Percentiles rank a stretch among this genome's conserved stretches.
Evolutionary conservation across 2,797 vertebrate species (phyloP).

Genomic region (Syngnathus rostellatus): DNA sequence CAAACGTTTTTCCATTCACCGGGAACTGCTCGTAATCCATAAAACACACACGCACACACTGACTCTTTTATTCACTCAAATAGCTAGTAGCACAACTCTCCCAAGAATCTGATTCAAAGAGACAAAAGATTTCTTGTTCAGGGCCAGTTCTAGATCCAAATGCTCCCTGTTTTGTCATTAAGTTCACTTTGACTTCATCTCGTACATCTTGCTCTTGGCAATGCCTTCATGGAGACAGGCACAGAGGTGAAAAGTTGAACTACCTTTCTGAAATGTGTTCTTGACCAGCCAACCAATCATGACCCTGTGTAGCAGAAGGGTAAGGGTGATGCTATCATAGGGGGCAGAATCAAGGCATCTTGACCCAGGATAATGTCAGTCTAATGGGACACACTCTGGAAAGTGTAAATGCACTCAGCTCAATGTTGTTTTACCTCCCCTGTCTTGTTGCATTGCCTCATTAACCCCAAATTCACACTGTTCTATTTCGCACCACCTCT

Average conservation of each 20-base stretch:
- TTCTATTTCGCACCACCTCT: conserved; percentile 20
- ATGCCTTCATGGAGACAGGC: conserved; percentile 24
- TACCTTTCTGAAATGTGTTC: conserved; percentile 38
- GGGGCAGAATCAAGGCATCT: conserved; percentile 25
- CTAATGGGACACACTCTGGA: conserved; percentile 41
- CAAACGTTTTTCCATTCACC: neutral
- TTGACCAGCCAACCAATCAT: conserved; percentile 34
- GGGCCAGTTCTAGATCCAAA: neutral
- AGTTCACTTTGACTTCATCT: conserved; percentile 14
- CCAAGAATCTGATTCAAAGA: neutral
- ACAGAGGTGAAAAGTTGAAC: conserved; percentile 31
- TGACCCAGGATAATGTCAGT: conserved; percentile 38
- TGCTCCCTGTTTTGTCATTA: neutral
- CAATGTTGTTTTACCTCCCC: conserved; percentile 21
- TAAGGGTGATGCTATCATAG: conserved; percentile 12
- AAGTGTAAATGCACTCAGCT: conserved; percentile 23
- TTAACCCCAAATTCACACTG: conserved; percentile 40
- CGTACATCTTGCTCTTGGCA: conserved; percentile 18
- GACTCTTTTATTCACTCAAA: neutral
- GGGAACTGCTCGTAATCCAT: neutral
- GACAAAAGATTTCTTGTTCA: neutral
- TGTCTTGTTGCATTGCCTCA: conserved; percentile 34
- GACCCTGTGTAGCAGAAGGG: conserved; percentile 29
- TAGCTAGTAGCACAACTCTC: neutral
- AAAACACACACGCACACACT: neutral